Conservation (phyloP, 2,888 invertebrate species). For the Steinernema hermaphroditum region DNA sequence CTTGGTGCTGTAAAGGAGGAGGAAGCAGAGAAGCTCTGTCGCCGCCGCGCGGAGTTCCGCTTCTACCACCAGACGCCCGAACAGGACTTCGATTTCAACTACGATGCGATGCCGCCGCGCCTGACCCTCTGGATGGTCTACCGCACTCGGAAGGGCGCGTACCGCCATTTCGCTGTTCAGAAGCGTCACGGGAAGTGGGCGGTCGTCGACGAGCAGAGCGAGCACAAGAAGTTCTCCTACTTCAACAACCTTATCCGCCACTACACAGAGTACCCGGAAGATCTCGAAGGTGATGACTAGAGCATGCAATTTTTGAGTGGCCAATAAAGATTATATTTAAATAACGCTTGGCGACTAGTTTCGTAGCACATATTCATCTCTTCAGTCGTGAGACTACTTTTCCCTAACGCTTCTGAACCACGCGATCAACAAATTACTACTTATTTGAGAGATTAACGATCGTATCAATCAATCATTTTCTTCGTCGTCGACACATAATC, state of each 20-base stretch:
- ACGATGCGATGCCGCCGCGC: not conserved
- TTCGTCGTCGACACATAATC: no score
- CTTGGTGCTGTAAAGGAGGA: not conserved
- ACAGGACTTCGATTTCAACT: not conserved
- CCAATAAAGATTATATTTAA: not conserved
- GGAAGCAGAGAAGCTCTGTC: not conserved
- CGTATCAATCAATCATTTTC: no score
- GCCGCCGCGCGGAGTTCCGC: not conserved
- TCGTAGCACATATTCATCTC: not conserved
- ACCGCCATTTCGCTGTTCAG: not conserved
- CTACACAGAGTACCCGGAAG: not conserved
- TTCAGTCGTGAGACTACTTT: not conserved
- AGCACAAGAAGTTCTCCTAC: constrained; percentile 1
- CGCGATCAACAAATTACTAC: not conserved
- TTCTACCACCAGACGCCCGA: constrained; percentile 14
- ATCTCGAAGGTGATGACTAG: not conserved
- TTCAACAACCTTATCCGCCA: not conserved
- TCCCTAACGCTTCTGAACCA: no score
- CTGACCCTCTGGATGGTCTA: constrained; percentile 7
- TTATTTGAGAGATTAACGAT: not conserved
- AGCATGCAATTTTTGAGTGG: not conserved
- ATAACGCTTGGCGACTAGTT: not conserved
- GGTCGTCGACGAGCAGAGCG: not conserved
- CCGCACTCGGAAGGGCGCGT: not conserved
- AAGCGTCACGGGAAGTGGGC: not conserved